Conservation (phyloP, 2,113 vertebrate genomes). For the Ciconia boyciana region DNA sequence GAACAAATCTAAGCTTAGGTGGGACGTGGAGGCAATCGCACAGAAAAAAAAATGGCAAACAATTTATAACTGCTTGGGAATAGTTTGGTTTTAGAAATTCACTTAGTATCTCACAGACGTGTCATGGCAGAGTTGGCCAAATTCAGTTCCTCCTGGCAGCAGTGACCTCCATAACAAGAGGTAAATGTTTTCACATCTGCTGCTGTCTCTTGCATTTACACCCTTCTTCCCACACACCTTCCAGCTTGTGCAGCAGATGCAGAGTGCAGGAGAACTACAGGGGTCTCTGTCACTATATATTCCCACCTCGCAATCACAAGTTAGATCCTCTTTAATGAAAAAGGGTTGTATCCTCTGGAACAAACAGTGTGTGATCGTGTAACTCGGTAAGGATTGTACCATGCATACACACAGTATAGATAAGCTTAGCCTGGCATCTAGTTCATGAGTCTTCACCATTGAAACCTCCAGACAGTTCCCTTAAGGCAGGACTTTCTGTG, state of each 20-base stretch:
- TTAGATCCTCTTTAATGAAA: background rate
- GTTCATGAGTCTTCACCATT: background rate
- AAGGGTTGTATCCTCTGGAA: background rate
- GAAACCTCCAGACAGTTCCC: background rate
- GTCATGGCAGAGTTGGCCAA: accelerated
- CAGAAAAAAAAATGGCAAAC: background rate
- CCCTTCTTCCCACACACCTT: background rate
- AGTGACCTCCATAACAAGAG: background rate
- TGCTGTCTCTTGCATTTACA: background rate
- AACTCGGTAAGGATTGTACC: background rate
- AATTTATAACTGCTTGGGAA: background rate
- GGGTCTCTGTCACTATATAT: background rate
- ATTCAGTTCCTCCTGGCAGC: background rate
- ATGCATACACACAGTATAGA: background rate
- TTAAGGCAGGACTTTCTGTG: background rate
- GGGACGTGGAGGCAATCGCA: background rate
- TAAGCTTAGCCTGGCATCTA: background rate
- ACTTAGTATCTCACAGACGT: background rate
- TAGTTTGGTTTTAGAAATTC: background rate
- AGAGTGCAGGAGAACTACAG: background rate
- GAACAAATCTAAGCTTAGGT: background rate
- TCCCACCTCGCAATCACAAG: background rate
- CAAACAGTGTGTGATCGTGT: background rate
- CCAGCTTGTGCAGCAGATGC: background rate
- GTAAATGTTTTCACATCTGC: background rate